phyloP scores from a whole-genome alignment of 2,113 vertebrate genomes.

The Stegastes partitus region DNA sequence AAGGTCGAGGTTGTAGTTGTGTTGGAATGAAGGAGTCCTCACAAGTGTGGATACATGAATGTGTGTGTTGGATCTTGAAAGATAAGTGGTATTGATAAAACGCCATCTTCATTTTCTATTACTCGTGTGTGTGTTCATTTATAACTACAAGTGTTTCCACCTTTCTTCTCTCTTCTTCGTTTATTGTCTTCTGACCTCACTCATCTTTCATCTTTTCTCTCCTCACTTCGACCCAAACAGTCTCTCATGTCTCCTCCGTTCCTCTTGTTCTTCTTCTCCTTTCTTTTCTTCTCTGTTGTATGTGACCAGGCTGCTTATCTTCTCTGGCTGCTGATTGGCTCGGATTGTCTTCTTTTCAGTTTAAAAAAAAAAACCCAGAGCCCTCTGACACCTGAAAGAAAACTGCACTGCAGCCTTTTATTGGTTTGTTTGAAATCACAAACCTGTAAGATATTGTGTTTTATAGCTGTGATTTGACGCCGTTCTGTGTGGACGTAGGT shows the following conservation, averaged over 20 bases:
- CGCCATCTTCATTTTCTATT: slow-evolving; percentile 7
- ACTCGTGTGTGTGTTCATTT: background rate
- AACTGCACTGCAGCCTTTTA: background rate
- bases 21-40: background rate
- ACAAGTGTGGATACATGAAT: background rate
- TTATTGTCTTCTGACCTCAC: too few relatives aligned
- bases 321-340: background rate
- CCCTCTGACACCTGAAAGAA: background rate
- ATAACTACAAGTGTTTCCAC: background rate
- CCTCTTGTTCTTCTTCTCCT: background rate
- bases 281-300: background rate
- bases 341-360: background rate
- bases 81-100: slow-evolving; percentile 4
- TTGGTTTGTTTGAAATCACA: background rate
- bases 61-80: background rate
- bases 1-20: too few relatives aligned
- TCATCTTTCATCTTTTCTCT: background rate
- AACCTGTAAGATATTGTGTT: too few relatives aligned
- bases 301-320: slow-evolving; percentile 1
- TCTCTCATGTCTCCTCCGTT: background rate
- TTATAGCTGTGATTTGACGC: too few relatives aligned
- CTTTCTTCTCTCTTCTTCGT: background rate
- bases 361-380: background rate
- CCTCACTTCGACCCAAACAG: background rate
- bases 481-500: background rate